phyloP scores from a whole-genome alignment of 2,888 invertebrate genomes.

The Cheilosia vulpina region DNA sequence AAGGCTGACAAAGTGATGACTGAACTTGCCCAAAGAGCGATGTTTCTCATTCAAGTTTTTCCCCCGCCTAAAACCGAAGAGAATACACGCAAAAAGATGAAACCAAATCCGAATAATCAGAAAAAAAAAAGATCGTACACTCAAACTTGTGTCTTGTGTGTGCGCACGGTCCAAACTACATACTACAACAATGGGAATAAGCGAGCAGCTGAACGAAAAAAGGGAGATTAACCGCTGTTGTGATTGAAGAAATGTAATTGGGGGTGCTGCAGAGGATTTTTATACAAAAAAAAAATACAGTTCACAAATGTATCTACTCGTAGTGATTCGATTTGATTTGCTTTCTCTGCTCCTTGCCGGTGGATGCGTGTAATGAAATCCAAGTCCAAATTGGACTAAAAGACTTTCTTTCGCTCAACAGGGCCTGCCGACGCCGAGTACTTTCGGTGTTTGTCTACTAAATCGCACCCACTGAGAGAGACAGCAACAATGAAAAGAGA shows the following conservation, averaged over 20 bases:
- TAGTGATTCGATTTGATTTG: conserved; percentile 23
- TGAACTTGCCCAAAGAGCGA: conserved; percentile 19
- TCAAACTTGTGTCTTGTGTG: conserved; percentile 13
- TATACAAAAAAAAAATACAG: not conserved
- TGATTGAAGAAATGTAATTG: conserved; percentile 23
- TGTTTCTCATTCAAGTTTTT: conserved; percentile 3
- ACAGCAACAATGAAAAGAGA: not conserved
- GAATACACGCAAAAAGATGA: conserved; percentile 42
- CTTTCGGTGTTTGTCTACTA: conserved; percentile 16
- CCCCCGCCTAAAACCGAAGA: conserved; percentile 4
- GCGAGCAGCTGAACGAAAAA: conserved; percentile 12
- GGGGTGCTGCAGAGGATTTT: conserved; percentile 5
- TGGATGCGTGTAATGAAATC: conserved; percentile 25
- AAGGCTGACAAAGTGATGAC: conserved; percentile 41
- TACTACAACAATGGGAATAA: conserved; percentile 6
- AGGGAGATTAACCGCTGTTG: conserved; percentile 24
- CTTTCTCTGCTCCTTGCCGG: not conserved
- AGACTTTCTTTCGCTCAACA: conserved; percentile 5
- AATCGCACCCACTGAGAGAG: not conserved
- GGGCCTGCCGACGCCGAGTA: not conserved
- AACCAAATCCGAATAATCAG: conserved; percentile 38
- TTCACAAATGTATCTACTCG: not conserved
- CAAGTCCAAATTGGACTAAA: conserved; percentile 44
- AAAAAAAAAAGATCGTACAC: conserved; percentile 4
- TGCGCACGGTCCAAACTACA: conserved; percentile 16